Conservation (phyloP, 2,797 vertebrate species). For the Gallinago solitaria region DNA sequence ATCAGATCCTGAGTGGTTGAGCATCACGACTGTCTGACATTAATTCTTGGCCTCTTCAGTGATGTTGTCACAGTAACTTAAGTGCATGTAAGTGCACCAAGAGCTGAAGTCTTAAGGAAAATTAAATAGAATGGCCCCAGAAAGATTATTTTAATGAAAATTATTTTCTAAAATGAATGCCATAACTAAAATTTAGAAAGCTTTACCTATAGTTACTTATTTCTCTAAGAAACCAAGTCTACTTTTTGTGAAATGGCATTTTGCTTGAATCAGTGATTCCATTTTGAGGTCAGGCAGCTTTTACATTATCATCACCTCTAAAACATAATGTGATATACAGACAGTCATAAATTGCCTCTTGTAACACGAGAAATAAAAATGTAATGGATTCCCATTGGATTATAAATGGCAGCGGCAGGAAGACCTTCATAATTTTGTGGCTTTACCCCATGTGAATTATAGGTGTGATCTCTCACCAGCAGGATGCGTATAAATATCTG, state of each 20-base stretch:
- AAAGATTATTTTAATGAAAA: neutral
- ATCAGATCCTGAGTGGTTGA: neutral
- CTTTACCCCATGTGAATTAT: conserved; percentile 56
- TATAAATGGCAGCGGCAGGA: conserved; percentile 48
- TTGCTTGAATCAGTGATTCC: neutral
- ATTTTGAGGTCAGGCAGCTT: conserved; percentile 44
- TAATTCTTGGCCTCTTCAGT: neutral
- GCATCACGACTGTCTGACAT: neutral
- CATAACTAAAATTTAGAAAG: neutral
- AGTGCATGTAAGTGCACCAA: neutral
- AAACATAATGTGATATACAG: conserved; percentile 38
- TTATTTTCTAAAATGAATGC: neutral
- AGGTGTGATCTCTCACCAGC: conserved; percentile 30
- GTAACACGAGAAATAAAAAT: conserved; percentile 33
- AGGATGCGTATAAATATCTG: conserved; percentile 51
- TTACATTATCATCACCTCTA: conserved; percentile 35
- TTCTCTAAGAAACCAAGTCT: neutral
- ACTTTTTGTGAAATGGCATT: neutral
- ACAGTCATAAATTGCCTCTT: conserved; percentile 37
- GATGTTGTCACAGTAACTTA: neutral
- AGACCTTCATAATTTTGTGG: conserved; percentile 52
- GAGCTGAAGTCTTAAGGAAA: neutral
- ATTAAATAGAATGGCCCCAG: neutral
- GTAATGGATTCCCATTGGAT: conserved; percentile 52
- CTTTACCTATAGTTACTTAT: neutral